phyloP scores from a whole-genome alignment of 2,797 vertebrate species.

The Lutjanus argentimaculatus region DNA sequence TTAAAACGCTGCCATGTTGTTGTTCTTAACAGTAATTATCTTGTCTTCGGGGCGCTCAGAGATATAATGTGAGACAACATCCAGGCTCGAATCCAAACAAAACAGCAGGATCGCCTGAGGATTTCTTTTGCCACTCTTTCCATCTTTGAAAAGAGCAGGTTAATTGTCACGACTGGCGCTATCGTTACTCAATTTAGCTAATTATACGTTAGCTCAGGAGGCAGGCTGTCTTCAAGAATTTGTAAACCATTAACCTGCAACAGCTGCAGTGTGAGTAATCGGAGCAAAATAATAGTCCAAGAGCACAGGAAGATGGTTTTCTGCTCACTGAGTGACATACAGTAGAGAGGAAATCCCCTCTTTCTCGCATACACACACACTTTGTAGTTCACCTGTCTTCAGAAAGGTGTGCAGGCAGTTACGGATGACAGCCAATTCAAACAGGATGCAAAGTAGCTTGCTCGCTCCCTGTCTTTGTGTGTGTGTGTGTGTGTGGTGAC shows the following conservation, averaged over 20 bases:
- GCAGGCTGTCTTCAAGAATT: conserved; percentile 71
- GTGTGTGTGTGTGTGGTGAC: conserved; percentile 37
- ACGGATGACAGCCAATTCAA: conserved; percentile 82
- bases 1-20: conserved; percentile 37
- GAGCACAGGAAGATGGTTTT: conserved; percentile 61
- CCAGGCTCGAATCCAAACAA: conserved; percentile 65
- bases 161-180: conserved; percentile 73
- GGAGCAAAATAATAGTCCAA: conserved; percentile 47
- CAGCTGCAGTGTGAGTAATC: conserved; percentile 56
- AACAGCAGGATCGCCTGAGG: conserved; percentile 52
- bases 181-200: conserved; percentile 70
- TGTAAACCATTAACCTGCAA: conserved; percentile 79
- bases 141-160: conserved; percentile 55
- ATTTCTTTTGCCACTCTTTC: conserved; percentile 54
- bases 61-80: conserved; percentile 59
- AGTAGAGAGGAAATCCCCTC: conserved; percentile 71
- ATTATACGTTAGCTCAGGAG: conserved; percentile 70
- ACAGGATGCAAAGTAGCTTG: conserved; percentile 83
- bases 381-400: conserved; percentile 83
- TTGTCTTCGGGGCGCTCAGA: conserved; percentile 58
- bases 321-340: conserved; percentile 64
- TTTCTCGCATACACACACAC: conserved; percentile 5
- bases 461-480: conserved; percentile 39
- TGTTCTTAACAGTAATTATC: conserved; percentile 67
- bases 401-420: conserved; percentile 81